A percentile compares a stretch with the other conserved stretches of the same genome.
Conservation (phyloP, 2,797 vertebrate species). For the Dicrostonyx torquatus region DNA sequence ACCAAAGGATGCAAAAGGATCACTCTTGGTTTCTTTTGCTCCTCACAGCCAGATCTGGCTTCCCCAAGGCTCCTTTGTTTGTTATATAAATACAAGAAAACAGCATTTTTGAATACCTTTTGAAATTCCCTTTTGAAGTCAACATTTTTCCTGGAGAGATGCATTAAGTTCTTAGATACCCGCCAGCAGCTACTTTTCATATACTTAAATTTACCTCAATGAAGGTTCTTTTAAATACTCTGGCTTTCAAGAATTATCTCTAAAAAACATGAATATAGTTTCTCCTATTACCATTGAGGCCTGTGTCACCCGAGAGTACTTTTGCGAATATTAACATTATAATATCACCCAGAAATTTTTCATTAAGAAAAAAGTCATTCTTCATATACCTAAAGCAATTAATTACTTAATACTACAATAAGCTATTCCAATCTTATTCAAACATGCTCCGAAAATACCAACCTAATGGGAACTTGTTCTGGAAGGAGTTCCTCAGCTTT, state of each 20-base stretch:
- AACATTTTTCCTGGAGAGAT: constrained; percentile 63
- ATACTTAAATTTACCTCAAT: constrained; percentile 68
- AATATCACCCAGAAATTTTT: constrained; percentile 74
- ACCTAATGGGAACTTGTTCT: constrained; percentile 33
- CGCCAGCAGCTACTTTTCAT: constrained; percentile 65
- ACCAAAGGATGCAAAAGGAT: constrained; percentile 23
- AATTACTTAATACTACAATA: constrained; percentile 79
- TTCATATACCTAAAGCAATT: constrained; percentile 78
- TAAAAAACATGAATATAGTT: constrained; percentile 66
- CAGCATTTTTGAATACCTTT: constrained; percentile 41
- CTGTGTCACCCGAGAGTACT: constrained; percentile 66
- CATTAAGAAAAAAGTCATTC: constrained; percentile 78
- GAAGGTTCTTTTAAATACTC: constrained; percentile 72
- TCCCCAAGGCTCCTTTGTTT: constrained; percentile 32
- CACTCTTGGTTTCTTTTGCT: constrained; percentile 61
- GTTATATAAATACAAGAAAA: constrained; percentile 71
- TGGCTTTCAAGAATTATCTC: constrained; percentile 69
- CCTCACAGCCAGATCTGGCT: constrained; percentile 23
- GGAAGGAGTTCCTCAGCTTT: constrained; percentile 42
- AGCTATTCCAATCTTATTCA: constrained; percentile 77
- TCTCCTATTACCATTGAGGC: constrained; percentile 61
- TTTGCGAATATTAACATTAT: constrained; percentile 73
- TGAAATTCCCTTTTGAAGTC: constrained; percentile 70
- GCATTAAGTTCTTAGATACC: constrained; percentile 73
- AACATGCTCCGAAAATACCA: constrained; percentile 71